phyloP scores from a whole-genome alignment of 2,888 invertebrate species.

The Drosophila mettleri region DNA sequence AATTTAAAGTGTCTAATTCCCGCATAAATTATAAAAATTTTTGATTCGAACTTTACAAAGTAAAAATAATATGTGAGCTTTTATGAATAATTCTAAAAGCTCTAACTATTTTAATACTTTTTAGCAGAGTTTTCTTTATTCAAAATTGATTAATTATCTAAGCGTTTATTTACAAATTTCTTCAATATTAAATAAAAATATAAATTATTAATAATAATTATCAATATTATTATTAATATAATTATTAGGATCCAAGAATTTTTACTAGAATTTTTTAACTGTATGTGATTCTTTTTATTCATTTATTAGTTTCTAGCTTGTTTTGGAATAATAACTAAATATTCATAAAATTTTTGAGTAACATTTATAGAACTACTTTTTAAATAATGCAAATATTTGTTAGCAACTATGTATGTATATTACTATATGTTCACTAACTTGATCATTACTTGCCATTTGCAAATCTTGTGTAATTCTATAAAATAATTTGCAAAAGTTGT shows the following conservation, averaged over 20 bases:
- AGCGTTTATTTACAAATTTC: no score
- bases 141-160: no score
- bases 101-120: no score
- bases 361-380: background rate
- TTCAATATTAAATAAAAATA: no score
- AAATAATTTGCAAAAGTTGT: constrained; percentile 35
- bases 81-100: no score
- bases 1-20: no score
- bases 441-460: constrained; percentile 9
- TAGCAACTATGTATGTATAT: background rate
- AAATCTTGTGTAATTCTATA: constrained; percentile 34
- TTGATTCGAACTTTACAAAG: no score
- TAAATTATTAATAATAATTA: no score
- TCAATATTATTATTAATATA: no score
- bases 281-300: background rate
- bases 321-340: background rate
- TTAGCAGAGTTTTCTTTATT: no score
- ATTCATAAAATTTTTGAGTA: background rate
- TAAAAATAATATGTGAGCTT: no score
- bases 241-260: background rate
- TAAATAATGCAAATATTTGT: constrained; percentile 1
- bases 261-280: background rate
- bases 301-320: background rate
- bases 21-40: no score
- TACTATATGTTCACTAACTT: background rate